A percentile compares a stretch with the other conserved stretches of the same genome.
phyloP scores from a whole-genome alignment of 1,140 invertebrate species.

The Steinernema feltiae region DNA sequence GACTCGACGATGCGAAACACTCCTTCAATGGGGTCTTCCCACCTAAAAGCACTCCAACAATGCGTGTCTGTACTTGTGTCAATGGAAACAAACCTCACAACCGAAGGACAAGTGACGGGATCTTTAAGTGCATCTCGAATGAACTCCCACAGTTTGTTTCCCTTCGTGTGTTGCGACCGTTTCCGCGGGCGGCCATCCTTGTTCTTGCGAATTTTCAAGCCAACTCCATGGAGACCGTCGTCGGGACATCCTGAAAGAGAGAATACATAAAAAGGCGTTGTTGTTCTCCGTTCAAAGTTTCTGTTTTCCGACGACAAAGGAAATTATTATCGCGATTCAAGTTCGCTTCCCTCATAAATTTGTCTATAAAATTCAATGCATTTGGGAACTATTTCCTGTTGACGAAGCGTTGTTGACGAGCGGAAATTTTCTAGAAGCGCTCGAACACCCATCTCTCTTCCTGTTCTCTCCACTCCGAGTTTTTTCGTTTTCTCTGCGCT shows the following conservation, averaged over 20 bases:
- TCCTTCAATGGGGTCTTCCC: constrained; percentile 77
- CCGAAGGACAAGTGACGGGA: constrained; percentile 68
- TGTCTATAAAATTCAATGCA: too few species aligned
- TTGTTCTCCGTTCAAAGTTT: background rate
- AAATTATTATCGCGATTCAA: too few species aligned
- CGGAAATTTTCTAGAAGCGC: too few species aligned
- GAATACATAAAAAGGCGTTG: background rate
- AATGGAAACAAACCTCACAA: constrained; percentile 47
- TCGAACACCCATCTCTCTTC: too few species aligned
- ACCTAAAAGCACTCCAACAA: constrained; percentile 61
- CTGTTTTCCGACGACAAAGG: too few species aligned
- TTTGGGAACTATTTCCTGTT: too few species aligned
- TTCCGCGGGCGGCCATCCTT: constrained; percentile 52
- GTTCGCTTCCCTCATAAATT: too few species aligned
- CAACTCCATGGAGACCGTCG: constrained; percentile 26
- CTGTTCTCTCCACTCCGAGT: too few species aligned
- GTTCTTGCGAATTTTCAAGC: constrained; percentile 18
- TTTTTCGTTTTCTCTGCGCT: too few species aligned
- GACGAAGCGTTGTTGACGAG: too few species aligned
- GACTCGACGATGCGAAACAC: constrained; percentile 82
- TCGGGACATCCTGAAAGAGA: constrained; percentile 2
- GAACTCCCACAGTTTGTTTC: constrained; percentile 72
- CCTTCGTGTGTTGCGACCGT: constrained; percentile 60
- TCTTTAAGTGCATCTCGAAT: constrained; percentile 73
- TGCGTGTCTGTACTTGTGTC: background rate